These are phyloP conservation scores for Spongia lamella DNA, from an alignment of 37 sponge, comb jelly and placozoan species.

Conservation along the genomic window DNA sequence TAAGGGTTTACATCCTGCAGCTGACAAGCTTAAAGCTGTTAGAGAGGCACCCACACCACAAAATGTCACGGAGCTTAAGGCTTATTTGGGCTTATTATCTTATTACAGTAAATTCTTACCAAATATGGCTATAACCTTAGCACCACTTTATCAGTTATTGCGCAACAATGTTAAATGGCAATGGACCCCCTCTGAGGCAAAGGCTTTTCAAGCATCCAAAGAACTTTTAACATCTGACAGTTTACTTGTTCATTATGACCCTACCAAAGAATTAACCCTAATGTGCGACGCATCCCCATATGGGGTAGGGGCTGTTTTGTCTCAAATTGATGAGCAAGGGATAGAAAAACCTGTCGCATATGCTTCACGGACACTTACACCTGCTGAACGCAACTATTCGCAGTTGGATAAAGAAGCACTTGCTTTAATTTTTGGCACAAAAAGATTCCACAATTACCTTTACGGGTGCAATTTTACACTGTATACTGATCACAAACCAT, in stretches of 20 bases:
- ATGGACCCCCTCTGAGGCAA: conserved; percentile 2
- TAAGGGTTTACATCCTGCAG: too few species aligned
- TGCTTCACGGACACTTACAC: conserved; percentile 34
- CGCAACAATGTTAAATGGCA: neutral
- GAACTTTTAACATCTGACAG: neutral
- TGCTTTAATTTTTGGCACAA: conserved; percentile 46
- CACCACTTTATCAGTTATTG: conserved; percentile 18
- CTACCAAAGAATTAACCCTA: conserved; percentile 2
- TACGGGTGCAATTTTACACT: conserved; percentile 48
- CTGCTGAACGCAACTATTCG: conserved; percentile 32
- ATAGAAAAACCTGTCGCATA: conserved; percentile 45
- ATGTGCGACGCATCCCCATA: conserved; percentile 27
- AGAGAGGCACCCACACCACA: too few species aligned
- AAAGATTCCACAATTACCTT: conserved; percentile 44
- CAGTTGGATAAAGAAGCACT: conserved; percentile 60
- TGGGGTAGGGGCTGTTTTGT: conserved; percentile 29
- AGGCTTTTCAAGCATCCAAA: conserved; percentile 17
- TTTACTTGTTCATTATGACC: conserved; percentile 21
- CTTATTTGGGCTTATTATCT: conserved; percentile 22
- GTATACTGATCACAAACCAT: conserved; percentile 34
- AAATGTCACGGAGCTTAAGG: too few species aligned
- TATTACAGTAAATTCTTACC: conserved; percentile 23
- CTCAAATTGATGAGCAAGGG: conserved; percentile 14
- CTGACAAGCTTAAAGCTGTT: too few species aligned
- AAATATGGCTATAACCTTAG: conserved; percentile 24